Evolutionary conservation across 2,113 vertebrate species (phyloP).

Genomic region (Mus spicilegus): DNA sequence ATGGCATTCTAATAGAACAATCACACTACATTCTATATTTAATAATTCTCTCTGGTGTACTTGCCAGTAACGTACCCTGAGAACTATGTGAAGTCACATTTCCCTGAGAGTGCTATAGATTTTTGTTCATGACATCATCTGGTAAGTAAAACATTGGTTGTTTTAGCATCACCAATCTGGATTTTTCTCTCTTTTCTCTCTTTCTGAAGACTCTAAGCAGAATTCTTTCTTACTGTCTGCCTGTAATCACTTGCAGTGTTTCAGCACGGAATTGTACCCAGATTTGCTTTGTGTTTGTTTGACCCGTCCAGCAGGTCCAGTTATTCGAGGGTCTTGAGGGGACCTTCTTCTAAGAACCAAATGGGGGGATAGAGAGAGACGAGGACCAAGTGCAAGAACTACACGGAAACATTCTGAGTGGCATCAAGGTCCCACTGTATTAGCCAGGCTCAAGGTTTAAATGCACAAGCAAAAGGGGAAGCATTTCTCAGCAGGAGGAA

Average conservation of each 20-base stretch:
- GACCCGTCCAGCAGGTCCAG: too few relatives aligned
- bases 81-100: background rate
- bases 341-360: too few relatives aligned
- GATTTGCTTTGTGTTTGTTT: background rate
- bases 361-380: too few relatives aligned
- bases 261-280: background rate
- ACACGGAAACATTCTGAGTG: too few relatives aligned
- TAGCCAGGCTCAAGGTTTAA: too few relatives aligned
- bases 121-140: background rate
- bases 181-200: background rate
- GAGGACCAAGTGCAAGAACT: too few relatives aligned
- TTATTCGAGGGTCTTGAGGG: too few relatives aligned
- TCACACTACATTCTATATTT: background rate
- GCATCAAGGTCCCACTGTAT: too few relatives aligned
- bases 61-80: background rate
- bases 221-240: background rate
- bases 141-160: too few relatives aligned
- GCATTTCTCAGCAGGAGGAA: too few relatives aligned
- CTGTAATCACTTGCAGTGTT: background rate
- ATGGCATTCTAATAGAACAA: background rate
- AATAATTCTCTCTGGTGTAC: too few relatives aligned
- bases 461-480: too few relatives aligned
- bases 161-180: background rate
- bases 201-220: background rate
- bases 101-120: background rate